phyloP scores from a whole-genome alignment of 2,797 vertebrate species.

The Myotis findleyi region DNA sequence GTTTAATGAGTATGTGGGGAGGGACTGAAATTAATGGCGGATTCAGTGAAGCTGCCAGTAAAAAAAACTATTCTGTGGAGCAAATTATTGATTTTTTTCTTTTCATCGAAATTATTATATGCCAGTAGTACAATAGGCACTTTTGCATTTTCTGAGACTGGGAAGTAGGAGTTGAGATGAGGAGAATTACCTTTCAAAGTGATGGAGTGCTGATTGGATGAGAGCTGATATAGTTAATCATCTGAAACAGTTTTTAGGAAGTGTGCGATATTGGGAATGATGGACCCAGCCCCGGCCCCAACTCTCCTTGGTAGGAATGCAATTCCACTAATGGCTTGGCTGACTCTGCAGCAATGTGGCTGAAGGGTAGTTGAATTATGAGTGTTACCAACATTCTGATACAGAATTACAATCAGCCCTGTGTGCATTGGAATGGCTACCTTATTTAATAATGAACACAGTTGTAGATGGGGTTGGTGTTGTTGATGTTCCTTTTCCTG shows the following conservation, averaged over 20 bases:
- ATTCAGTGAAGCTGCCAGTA: conserved; percentile 53
- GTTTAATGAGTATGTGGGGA: conserved; percentile 18
- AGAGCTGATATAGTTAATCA: conserved; percentile 63
- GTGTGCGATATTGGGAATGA: conserved; percentile 39
- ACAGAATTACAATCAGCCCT: conserved; percentile 59
- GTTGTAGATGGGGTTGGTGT: background rate
- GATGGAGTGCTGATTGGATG: conserved; percentile 59
- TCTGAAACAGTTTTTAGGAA: conserved; percentile 66
- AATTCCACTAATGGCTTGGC: conserved; percentile 74
- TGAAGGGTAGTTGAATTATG: conserved; percentile 64
- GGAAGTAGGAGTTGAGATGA: conserved; percentile 41
- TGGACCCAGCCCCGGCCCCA: conserved; percentile 22
- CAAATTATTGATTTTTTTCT: conserved; percentile 62
- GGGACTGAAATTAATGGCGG: background rate
- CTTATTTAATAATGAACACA: conserved; percentile 68
- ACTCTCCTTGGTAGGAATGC: conserved; percentile 35
- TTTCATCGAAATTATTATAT: conserved; percentile 57
- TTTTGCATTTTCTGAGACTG: conserved; percentile 63
- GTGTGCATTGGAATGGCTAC: conserved; percentile 61
- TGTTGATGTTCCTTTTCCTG: background rate
- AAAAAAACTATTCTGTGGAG: background rate
- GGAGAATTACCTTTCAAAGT: conserved; percentile 48
- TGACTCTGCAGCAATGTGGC: conserved; percentile 65
- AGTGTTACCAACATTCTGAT: conserved; percentile 54
- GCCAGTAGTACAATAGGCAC: background rate